Evolutionary conservation across 2,888 invertebrate genomes (phyloP), one percentile per base, ranked within the genome.

Genomic region (Silvanus unidentatus): DNA sequence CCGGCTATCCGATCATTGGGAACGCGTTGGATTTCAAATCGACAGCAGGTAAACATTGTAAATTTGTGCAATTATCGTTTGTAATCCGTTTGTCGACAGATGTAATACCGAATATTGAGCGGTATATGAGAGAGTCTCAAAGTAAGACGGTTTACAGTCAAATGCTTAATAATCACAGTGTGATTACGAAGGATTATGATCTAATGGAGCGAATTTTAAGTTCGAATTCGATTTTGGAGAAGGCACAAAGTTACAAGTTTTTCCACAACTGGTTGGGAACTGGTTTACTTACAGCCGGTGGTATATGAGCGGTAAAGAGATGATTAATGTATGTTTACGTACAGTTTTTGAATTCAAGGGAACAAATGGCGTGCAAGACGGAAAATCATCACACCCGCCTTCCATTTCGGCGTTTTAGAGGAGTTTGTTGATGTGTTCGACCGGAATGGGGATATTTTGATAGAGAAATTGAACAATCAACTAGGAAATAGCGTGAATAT

Each of bases 321-420:
- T 9, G 13, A 6, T 9, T 9, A 35, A 6, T 35, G 35, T 6
- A 35, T 6, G 9, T 12, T 6, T 11, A 12, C 6, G 6, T 8
- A 35, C 6, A 11, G 11, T 11, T 35, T 35, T 12, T 35, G 6
- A 12, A 6, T 11, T 12, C 35, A 35, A 58, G 76, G 2, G 50
- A 64, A 1, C 77, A 22, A 75, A 67, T 89, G 88, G 88, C 77
- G 75, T 53, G 69, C 68, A 0, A 77, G 82, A 50, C 75, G 88
- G 15, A 86, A 84, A 65, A 77, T 88, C 49, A 69, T 88, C 39
- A 88, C 88, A 0, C 87, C 88, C 1, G 78, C 88, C 0, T 89
- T 88, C 66, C 88, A 89, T 68, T 88, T 87, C 63, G 81, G 82
- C 59, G 86, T 88, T 47, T 67, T 88, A 42, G 81, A 86, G 60